Evolutionary conservation across 2,113 vertebrate genomes (phyloP).

Genomic region (Mobula hypostoma): DNA sequence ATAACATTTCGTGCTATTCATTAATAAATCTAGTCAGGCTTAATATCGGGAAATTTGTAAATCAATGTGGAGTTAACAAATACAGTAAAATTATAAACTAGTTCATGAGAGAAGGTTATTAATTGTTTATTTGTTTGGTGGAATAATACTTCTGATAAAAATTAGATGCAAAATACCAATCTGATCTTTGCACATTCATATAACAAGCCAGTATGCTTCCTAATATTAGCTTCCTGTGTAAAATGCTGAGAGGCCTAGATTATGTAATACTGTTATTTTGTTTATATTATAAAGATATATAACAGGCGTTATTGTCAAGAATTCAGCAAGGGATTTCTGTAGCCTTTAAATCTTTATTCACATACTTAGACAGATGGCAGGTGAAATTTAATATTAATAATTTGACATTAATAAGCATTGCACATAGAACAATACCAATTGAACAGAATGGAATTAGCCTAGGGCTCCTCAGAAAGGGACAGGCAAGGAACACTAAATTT

Average conservation of each 20-base stretch:
- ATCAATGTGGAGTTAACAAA: not conserved
- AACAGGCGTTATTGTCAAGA: not conserved
- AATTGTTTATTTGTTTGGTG: not conserved
- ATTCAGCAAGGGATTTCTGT: not conserved
- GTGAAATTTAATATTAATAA: not conserved
- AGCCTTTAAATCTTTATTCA: not conserved
- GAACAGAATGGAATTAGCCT: not conserved
- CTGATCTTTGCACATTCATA: not conserved
- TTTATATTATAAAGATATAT: not conserved
- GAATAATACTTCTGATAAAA: not conserved
- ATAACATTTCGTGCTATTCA: not conserved
- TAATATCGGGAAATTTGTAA: not conserved
- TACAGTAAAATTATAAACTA: not conserved
- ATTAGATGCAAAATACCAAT: not conserved
- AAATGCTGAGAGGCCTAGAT: not conserved
- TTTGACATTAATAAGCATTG: not conserved
- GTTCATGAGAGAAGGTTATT: not conserved
- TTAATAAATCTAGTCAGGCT: not conserved
- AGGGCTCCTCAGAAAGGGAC: not conserved
- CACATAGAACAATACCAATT: not conserved
- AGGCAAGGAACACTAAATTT: not conserved
- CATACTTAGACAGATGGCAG: not conserved
- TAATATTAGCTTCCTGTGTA: not conserved
- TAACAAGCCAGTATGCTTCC: not conserved
- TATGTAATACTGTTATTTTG: not conserved